phyloP scores from a whole-genome alignment of 2,113 vertebrate genomes.

The Poeciliopsis occidentalis region DNA sequence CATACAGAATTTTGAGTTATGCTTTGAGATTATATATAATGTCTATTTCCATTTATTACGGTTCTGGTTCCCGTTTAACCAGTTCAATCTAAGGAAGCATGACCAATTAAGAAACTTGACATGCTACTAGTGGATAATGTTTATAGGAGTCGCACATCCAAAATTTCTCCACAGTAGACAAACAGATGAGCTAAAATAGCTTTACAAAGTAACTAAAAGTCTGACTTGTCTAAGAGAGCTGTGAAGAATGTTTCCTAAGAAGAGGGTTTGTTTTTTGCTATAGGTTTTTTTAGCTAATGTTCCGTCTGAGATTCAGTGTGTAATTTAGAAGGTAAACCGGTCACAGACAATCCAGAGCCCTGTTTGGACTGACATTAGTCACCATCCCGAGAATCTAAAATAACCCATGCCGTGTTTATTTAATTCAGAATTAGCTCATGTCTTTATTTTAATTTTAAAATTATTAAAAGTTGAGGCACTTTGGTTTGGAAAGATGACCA shows the following conservation, averaged over 20 bases:
- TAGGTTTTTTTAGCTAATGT: slow-evolving; percentile 12
- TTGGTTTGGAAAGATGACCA: too few relatives aligned
- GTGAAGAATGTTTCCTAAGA: not conserved
- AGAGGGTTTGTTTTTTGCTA: not conserved
- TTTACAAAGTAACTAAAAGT: too few relatives aligned
- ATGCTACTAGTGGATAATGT: not conserved
- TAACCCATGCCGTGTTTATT: not conserved
- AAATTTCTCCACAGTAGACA: not conserved
- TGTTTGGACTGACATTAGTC: slow-evolving; percentile 14
- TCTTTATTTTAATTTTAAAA: not conserved
- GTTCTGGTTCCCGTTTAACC: not conserved
- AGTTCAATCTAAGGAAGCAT: not conserved
- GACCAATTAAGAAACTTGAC: not conserved
- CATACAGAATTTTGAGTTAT: too few relatives aligned
- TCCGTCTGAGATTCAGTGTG: slow-evolving; percentile 16
- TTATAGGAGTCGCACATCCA: not conserved
- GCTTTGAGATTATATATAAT: not conserved
- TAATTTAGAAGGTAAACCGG: slow-evolving; percentile 20
- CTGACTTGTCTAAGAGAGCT: too few relatives aligned
- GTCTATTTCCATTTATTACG: not conserved
- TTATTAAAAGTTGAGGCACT: not conserved
- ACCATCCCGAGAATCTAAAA: not conserved
- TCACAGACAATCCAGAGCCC: slow-evolving; percentile 9
- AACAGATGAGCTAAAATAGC: not conserved
- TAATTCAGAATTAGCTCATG: not conserved